These are phyloP conservation scores for Phalanger gymnotis DNA, from an alignment of 2,797 vertebrate genomes.

Conservation along the genomic window DNA sequence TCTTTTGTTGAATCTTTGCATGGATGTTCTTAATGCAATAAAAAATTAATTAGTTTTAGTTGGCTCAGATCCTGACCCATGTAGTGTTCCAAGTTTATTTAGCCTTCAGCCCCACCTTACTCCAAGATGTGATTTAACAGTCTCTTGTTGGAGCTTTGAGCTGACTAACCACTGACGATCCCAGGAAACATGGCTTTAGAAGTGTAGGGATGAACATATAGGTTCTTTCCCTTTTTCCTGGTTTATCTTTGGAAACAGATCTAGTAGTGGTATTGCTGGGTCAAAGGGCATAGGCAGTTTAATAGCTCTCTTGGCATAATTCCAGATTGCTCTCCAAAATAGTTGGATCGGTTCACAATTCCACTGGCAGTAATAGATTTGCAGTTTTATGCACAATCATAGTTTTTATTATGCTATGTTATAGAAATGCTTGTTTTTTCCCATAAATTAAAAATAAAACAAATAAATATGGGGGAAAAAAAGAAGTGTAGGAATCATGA, in stretches of 20 bases:
- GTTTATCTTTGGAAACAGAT: not conserved
- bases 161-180: not conserved
- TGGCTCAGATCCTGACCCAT: slow-evolving; percentile 16
- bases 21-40: slow-evolving; percentile 29
- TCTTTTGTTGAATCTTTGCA: slow-evolving; percentile 1
- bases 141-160: slow-evolving; percentile 11
- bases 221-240: not conserved
- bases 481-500: not conserved
- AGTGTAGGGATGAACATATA: not conserved
- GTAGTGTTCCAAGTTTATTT: slow-evolving; percentile 57
- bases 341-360: not conserved
- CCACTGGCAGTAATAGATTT: not conserved
- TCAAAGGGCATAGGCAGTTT: not conserved
- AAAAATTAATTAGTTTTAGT: slow-evolving; percentile 41
- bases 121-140: not conserved
- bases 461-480: not conserved
- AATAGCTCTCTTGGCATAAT: not conserved
- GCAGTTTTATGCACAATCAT: not conserved
- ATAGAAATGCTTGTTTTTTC: not conserved
- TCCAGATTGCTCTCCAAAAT: not conserved
- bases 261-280: not conserved
- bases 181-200: not conserved
- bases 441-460: not conserved
- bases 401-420: not conserved
- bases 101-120: slow-evolving; percentile 35